Evolutionary conservation across 2,797 vertebrate genomes (phyloP), one percentile per base, ranked within the genome.

Genomic region (Eidolon dupreanum): DNA sequence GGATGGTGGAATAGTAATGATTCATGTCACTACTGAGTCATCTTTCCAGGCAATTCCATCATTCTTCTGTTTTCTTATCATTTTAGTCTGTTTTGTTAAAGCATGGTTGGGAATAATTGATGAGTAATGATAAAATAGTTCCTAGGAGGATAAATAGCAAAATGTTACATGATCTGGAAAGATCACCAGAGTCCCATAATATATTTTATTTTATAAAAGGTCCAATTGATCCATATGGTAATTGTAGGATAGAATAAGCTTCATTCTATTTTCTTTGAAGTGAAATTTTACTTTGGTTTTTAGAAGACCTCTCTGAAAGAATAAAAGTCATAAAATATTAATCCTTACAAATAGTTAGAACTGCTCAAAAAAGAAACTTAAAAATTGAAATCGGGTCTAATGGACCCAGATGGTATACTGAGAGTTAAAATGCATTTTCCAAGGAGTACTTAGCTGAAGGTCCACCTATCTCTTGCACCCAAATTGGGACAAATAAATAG

Each of bases 381-480:
- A 53, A 94, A 41, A 51, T 85, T 78, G 51, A 77, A 90, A 82
- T 82, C 75, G 41, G 12, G 28, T 75, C 51, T 75, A 88, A 61
- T 61, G 33, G 38, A 66, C 43, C 10, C 26, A 65, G 49, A 51
- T 53, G 61, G 22, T 63, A 77, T 63, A 46, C 33, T 15, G 31
- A 82, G 75, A 92, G 31, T 83, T 83, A 88, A 95, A 84, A 77
- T 77, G 28, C 59, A 83, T 75, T 75, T 88, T 59, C 38, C 28
- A 61, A 88, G 33, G n/a, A 17, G 16, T n/a, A 41, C n/a, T 55
- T 57, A 66, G 74, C 74, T 65, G 15, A 73, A 55, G 46, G 7
- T 57, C 20, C n/a, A 79, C 88, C 12, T 81, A 49, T 65, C 46
- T 11, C 57, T 88, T 88, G 55, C 31, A 68, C 41, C 33, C 77